Evolutionary conservation across 2,797 vertebrate species (phyloP), one percentile per base, ranked within the genome.

Genomic region (Micrastur ruficollis): DNA sequence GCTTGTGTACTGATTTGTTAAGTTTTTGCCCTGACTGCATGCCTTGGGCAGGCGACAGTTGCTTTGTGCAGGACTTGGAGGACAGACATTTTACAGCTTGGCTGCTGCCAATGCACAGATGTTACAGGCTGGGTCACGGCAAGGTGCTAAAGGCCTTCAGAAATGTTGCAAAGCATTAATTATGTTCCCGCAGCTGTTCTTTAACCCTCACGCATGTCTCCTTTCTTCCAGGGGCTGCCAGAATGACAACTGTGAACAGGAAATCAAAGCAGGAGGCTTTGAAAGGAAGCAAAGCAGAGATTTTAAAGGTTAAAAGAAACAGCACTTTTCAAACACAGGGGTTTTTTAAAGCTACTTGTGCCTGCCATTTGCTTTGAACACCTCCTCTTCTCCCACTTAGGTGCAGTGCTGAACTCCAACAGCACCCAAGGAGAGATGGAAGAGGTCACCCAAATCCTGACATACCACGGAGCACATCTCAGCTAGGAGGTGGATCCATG

Each of bases 121-220:
- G 98, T 98, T 98, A 78, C 95, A 65, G 96, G 83, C 96, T 97
- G 95, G 96, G 97, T 94, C 94, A 78, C 78, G 31, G 94, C 75
- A 93, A 98, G 97, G 97, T 97, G 97, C 97, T 96, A 96, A 98
- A 98, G 97, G 96, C 98, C 97, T 92, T 72, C 65, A 91, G 97
- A 97, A 97, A 97, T 91, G 95, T 96, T 97, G 96, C 92, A 92
- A 96, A 97, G 84, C 97, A 96, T 97, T 98, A 97, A 98, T 98
- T 98, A 98, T 95, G 93, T 95, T 92, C 93, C 95, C 5, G 34
- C 97, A 98, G 97, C 98, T 98, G 98, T 97, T 98, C 97, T 91
- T 96, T 97, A 98, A 96, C 97, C 95, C 86, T 46, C 65, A 15
- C 44, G 1, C 27, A 4, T 40, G 52, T 61, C 56, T 92, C 47